These are phyloP conservation scores for Orthosia gracilis DNA, from an alignment of 2,888 invertebrate genomes.

Conservation along the genomic window DNA sequence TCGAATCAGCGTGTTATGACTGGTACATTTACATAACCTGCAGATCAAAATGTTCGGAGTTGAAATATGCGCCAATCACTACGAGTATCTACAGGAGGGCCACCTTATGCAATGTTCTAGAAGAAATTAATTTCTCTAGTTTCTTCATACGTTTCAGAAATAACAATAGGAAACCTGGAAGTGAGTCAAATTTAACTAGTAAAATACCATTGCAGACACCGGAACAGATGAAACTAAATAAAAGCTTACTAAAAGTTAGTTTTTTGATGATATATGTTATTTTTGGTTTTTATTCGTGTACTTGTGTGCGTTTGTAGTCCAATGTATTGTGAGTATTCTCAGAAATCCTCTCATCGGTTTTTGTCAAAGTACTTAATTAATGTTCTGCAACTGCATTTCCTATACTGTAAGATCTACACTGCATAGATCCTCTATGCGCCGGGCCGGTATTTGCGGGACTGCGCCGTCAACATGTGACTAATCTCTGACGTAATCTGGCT, in stretches of 20 bases:
- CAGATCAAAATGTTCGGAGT: background rate
- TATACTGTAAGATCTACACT: background rate
- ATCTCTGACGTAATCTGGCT: constrained; percentile 26
- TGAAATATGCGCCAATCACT: constrained; percentile 14
- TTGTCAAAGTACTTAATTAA: too few species aligned
- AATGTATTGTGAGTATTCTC: too few species aligned
- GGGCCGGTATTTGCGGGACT: background rate
- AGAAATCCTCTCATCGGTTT: too few species aligned
- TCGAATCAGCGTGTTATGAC: constrained; percentile 16
- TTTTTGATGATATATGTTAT: too few species aligned
- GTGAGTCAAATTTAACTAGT: too few species aligned
- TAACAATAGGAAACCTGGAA: too few species aligned
- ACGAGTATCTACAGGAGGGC: background rate
- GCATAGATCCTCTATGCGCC: background rate
- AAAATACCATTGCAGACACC: too few species aligned
- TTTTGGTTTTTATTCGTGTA: too few species aligned
- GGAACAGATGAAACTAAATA: too few species aligned
- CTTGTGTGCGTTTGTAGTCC: too few species aligned
- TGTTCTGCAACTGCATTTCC: background rate
- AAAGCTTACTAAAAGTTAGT: too few species aligned
- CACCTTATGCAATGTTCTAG: background rate
- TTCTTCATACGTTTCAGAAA: background rate
- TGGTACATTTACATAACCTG: constrained; percentile 20
- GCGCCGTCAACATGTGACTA: constrained; percentile 18
- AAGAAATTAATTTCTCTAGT: background rate